Evolutionary conservation across 1,140 invertebrate species (phyloP).

Genomic region (Zaprionus ornatus): DNA sequence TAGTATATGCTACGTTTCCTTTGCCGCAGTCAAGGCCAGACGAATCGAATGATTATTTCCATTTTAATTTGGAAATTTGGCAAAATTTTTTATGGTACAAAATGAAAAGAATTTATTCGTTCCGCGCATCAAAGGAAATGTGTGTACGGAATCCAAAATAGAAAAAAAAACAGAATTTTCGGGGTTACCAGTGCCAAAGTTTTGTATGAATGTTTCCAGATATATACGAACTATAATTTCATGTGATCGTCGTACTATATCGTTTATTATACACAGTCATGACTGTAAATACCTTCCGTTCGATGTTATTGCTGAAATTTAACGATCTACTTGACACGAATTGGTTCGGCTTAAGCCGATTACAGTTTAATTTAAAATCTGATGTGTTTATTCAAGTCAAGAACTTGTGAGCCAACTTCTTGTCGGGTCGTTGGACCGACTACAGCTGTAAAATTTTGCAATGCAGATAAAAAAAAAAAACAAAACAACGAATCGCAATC

Average conservation of each 20-base stretch:
- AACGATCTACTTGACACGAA: conserved; percentile 14
- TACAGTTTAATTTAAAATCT: conserved; percentile 6
- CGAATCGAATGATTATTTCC: background rate
- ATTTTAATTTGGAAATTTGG: background rate
- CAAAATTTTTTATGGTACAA: background rate
- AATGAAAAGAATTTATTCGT: background rate
- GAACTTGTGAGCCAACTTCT: conserved; percentile 23
- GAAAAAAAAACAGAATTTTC: background rate
- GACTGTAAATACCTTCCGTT: background rate
- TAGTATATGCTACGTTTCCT: background rate
- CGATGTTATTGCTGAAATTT: conserved; percentile 5
- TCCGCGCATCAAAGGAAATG: background rate
- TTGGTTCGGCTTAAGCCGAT: conserved; percentile 12
- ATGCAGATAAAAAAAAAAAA: background rate
- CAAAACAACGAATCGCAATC: background rate
- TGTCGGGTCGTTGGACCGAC: conserved; percentile 17
- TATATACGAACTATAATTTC: background rate
- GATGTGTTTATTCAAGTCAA: conserved; percentile 9
- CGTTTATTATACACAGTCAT: background rate
- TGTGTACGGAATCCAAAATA: background rate
- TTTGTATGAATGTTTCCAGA: background rate
- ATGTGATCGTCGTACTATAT: background rate
- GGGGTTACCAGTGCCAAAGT: background rate
- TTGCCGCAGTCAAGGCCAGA: background rate
- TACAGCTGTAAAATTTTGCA: background rate